Evolutionary conservation across 2,113 vertebrate genomes (phyloP).

Genomic region (Anser brachyrhynchus): DNA sequence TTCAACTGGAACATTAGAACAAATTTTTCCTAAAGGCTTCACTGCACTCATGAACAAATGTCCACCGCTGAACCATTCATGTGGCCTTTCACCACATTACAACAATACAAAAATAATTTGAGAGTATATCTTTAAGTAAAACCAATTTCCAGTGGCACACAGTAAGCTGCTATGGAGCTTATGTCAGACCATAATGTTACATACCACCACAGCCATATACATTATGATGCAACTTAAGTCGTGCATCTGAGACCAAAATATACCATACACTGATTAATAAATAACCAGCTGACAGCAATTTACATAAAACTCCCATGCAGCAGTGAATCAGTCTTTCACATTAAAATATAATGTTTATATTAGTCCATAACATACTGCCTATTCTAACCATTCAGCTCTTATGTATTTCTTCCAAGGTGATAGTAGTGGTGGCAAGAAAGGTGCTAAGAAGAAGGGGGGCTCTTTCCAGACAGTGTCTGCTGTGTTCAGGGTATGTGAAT

Average conservation of each 20-base stretch:
- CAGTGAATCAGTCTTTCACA: background rate
- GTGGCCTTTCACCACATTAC: background rate
- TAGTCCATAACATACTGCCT: background rate
- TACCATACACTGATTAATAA: background rate
- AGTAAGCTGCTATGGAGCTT: background rate
- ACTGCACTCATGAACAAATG: background rate
- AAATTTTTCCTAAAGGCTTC: background rate
- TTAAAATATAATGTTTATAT: background rate
- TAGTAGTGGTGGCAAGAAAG: conserved; percentile 79
- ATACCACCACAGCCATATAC: background rate
- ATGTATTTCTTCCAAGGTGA: conserved; percentile 26
- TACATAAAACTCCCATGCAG: background rate
- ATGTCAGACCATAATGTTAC: background rate
- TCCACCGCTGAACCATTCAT: background rate
- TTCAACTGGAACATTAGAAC: background rate
- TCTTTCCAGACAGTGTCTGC: conserved; percentile 92
- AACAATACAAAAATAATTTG: background rate
- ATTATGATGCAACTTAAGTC: background rate
- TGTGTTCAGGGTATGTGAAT: conserved; percentile 82
- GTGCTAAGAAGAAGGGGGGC: conserved; percentile 91
- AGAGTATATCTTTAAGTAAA: background rate
- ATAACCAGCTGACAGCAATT: background rate
- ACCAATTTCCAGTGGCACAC: background rate
- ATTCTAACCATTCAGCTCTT: background rate
- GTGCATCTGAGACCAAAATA: background rate